phyloP scores from a whole-genome alignment of 2,113 vertebrate genomes.

The Oncorhynchus keta region DNA sequence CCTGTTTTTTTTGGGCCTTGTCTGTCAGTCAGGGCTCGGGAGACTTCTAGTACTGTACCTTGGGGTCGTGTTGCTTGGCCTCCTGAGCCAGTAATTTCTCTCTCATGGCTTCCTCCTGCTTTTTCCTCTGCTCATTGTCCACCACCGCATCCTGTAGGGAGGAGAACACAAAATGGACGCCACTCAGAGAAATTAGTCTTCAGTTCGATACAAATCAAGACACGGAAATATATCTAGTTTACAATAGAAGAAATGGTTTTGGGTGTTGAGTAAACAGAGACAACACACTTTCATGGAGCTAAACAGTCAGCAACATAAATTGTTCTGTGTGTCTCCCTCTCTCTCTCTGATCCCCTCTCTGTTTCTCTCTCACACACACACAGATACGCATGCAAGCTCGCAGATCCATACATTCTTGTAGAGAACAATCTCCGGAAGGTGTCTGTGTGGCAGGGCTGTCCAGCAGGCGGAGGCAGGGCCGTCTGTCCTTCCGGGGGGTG shows the following conservation, averaged over 20 bases:
- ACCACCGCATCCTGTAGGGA: slow-evolving; percentile 84
- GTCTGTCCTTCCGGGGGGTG: too few relatives aligned
- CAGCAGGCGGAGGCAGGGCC: slow-evolving; percentile 19
- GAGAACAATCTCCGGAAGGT: slow-evolving; percentile 79
- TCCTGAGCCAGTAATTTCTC: slow-evolving; percentile 94
- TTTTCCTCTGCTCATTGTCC: slow-evolving; percentile 88
- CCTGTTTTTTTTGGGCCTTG: not conserved
- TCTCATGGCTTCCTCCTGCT: slow-evolving; percentile 91
- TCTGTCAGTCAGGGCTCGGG: not conserved
- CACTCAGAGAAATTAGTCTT: slow-evolving; percentile 19
- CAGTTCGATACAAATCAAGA: slow-evolving; percentile 20
- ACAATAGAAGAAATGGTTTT: not conserved
- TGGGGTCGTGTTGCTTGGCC: slow-evolving; percentile 92
- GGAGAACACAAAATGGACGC: slow-evolving; percentile 31
- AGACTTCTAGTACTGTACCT: slow-evolving; percentile 71
- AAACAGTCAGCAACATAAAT: slow-evolving; percentile 2
- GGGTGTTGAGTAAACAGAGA: slow-evolving; percentile 15
- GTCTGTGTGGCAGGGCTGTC: slow-evolving; percentile 55
- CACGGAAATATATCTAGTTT: not conserved
- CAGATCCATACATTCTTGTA: slow-evolving; percentile 70
- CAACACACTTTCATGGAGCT: slow-evolving; percentile 13
- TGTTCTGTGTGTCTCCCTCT: not conserved
- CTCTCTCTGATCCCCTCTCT: not conserved
- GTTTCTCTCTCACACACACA: not conserved
- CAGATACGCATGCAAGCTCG: slow-evolving; percentile 6